phyloP scores from a whole-genome alignment of 2,888 invertebrate genomes.

The Tetranychus truncatus region DNA sequence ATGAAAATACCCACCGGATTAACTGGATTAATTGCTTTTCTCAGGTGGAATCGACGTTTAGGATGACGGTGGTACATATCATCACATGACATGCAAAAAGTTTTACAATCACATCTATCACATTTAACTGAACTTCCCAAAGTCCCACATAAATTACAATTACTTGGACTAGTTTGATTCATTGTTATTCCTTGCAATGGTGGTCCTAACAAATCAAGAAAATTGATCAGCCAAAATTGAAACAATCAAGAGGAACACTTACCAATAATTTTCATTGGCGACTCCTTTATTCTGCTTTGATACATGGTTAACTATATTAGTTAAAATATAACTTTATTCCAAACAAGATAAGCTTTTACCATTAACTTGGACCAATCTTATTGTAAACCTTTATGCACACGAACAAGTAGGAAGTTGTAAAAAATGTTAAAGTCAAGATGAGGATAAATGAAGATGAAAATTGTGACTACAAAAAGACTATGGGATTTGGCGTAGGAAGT shows the following conservation, averaged over 20 bases:
- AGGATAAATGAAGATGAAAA: background rate
- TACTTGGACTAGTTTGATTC: constrained; percentile 40
- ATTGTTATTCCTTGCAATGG: constrained; percentile 20
- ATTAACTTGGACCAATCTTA: background rate
- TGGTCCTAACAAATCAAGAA: background rate
- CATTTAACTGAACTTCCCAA: constrained; percentile 61
- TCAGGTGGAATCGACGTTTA: constrained; percentile 56
- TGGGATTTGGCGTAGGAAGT: background rate
- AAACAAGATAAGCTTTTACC: background rate
- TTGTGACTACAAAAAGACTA: background rate
- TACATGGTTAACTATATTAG: background rate
- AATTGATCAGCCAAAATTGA: background rate
- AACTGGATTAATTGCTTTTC: constrained; percentile 40
- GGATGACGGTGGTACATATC: constrained; percentile 87
- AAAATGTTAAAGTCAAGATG: background rate
- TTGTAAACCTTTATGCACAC: background rate
- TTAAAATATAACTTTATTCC: background rate
- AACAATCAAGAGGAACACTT: background rate
- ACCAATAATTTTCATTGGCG: background rate
- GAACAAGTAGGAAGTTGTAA: background rate
- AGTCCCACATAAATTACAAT: constrained; percentile 66
- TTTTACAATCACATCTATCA: constrained; percentile 59
- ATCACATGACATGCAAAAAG: constrained; percentile 74
- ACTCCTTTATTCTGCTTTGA: background rate
- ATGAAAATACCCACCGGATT: background rate